These are phyloP conservation scores for Aurelia coerulea DNA, from an alignment of 30 jellyfish, hydroid and myxozoan species.

Conservation along the genomic window DNA sequence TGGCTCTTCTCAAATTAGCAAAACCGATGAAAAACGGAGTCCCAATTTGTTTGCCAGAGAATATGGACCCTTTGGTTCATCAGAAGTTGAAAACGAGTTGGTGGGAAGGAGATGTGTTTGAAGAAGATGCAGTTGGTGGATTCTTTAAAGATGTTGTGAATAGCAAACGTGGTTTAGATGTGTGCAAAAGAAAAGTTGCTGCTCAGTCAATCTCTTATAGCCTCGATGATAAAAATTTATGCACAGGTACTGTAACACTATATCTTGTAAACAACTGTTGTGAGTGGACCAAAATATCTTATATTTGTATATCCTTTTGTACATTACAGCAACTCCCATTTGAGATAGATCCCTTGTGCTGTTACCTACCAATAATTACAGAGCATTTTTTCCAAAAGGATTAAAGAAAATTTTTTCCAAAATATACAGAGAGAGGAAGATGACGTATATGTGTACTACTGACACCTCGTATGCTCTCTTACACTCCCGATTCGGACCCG, in stretches of 20 bases:
- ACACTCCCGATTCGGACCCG: too few species aligned
- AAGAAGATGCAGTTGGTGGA: background rate
- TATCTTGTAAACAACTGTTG: too few species aligned
- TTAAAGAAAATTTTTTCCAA: too few species aligned
- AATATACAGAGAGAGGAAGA: too few species aligned
- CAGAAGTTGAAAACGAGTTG: constrained; percentile 1
- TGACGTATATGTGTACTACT: too few species aligned
- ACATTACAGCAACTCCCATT: too few species aligned
- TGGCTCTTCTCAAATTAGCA: constrained; percentile 23
- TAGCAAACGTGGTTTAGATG: background rate
- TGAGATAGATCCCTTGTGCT: too few species aligned
- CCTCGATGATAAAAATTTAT: background rate
- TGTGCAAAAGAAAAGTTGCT: background rate
- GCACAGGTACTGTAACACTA: background rate
- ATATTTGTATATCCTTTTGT: too few species aligned
- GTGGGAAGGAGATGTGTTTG: constrained; percentile 44
- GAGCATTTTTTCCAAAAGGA: too few species aligned
- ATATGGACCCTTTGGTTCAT: background rate
- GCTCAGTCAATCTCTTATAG: constrained; percentile 11
- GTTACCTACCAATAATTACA: too few species aligned
- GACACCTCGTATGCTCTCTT: too few species aligned
- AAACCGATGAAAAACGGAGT: background rate
- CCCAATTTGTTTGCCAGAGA: constrained; percentile 24
- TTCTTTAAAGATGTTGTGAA: background rate
- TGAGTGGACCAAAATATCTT: too few species aligned